These are phyloP conservation scores for Apostichopus leukothele DNA, from an alignment of 53 echinoderm and acorn worm species.

Conservation along the genomic window DNA sequence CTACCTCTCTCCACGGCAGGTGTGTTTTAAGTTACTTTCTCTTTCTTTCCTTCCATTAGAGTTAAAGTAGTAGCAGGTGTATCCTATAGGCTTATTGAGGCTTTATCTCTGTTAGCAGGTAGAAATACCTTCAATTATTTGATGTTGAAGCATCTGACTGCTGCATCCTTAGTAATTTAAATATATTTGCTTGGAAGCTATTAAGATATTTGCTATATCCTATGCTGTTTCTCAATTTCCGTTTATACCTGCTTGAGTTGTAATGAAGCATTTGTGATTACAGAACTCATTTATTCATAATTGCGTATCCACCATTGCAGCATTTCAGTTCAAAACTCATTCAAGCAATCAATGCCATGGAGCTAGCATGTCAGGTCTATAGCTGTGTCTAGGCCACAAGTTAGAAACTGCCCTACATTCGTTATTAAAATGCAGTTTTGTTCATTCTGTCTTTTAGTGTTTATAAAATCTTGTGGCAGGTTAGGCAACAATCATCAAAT, in stretches of 20 bases:
- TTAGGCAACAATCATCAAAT: too few species aligned
- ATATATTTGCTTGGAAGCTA: background rate
- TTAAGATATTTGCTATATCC: too few species aligned
- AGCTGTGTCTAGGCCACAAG: background rate
- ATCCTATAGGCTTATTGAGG: background rate
- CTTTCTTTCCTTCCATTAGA: too few species aligned
- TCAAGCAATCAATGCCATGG: background rate
- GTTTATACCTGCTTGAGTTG: background rate
- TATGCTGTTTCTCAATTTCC: background rate
- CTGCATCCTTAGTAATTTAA: background rate
- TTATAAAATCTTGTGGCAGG: too few species aligned
- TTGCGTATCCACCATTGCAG: too few species aligned
- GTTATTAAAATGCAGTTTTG: too few species aligned
- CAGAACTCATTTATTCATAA: too few species aligned
- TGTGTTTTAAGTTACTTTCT: background rate
- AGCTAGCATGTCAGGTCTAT: background rate
- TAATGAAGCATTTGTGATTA: background rate
- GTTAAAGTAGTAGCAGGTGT: too few species aligned
- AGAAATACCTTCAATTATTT: background rate
- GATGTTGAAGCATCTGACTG: background rate
- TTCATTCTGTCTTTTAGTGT: too few species aligned
- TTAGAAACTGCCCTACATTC: background rate
- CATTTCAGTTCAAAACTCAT: background rate
- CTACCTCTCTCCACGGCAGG: background rate
- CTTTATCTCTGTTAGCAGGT: background rate